phyloP scores from a whole-genome alignment of 2,888 invertebrate species.

The Minunthozetes semirufus region DNA sequence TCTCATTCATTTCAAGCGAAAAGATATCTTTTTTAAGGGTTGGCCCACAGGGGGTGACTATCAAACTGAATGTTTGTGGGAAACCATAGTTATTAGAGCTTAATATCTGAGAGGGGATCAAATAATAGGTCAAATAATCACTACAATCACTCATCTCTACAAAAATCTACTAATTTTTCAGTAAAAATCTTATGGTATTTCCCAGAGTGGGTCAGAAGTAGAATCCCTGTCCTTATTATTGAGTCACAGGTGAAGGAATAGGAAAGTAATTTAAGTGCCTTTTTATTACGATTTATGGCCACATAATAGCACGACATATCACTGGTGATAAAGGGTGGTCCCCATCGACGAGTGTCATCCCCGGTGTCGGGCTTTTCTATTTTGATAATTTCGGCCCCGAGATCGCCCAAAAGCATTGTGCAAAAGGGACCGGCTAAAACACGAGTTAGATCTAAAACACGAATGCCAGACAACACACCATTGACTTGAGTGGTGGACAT shows the following conservation, averaged over 20 bases:
- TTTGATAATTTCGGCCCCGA: constrained; percentile 88
- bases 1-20: too few species aligned
- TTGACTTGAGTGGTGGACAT: neutral
- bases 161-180: too few species aligned
- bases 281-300: constrained; percentile 87
- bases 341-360: constrained; percentile 87
- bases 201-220: too few species aligned
- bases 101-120: too few species aligned
- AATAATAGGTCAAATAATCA: too few species aligned
- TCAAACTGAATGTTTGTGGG: neutral
- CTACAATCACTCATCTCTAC: too few species aligned
- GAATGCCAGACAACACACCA: constrained; percentile 26
- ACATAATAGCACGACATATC: constrained; percentile 69
- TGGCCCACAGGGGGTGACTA: too few species aligned
- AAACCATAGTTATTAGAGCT: too few species aligned
- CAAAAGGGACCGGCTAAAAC: constrained; percentile 91
- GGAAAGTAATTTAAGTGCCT: constrained; percentile 47
- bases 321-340: constrained; percentile 73
- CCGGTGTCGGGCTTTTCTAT: constrained; percentile 74
- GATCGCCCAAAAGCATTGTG: constrained; percentile 83
- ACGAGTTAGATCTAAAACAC: constrained; percentile 64
- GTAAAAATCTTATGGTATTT: too few species aligned
- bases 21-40: too few species aligned
- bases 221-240: too few species aligned
- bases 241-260: neutral